Conservation (phyloP, 2,888 invertebrate genomes). For the Mylabris sibirica region DNA sequence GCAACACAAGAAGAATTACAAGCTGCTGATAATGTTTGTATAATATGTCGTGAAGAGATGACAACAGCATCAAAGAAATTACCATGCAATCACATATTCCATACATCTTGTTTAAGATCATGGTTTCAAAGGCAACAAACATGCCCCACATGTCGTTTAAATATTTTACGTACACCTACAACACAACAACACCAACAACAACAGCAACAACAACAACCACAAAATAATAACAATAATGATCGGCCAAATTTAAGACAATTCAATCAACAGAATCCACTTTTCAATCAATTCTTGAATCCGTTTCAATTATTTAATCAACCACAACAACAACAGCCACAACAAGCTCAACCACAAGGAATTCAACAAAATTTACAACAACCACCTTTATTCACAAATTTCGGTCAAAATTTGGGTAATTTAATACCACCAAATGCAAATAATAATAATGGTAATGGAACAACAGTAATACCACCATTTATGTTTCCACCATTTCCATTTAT, state of each 20-base stretch:
- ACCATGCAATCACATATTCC: conserved; percentile 99
- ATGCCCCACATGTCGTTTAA: conserved; percentile 96
- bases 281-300: conserved; percentile 52
- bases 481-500: conserved; percentile 64
- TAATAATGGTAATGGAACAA: conserved; percentile 16
- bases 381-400: conserved; percentile 14
- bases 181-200: conserved; percentile 33
- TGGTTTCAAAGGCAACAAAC: conserved; percentile 99
- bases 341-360: conserved; percentile 44
- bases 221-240: conserved; percentile 21
- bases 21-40: conserved; percentile 96
- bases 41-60: conserved; percentile 91
- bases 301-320: conserved; percentile 50
- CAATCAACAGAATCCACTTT: conserved; percentile 48
- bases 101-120: conserved; percentile 94
- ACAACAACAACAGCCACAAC: conserved; percentile 36
- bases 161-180: conserved; percentile 65
- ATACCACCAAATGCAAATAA: conserved; percentile 22
- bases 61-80: conserved; percentile 87
- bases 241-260: conserved; percentile 44
- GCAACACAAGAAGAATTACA: conserved; percentile 91
- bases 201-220: conserved; percentile 39
- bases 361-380: conserved; percentile 48
- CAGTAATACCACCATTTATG: conserved; percentile 64
- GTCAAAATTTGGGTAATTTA: not conserved